These are phyloP conservation scores for Scelioninae gen. 2 DNA, from an alignment of 2,888 invertebrate genomes.

Conservation along the genomic window DNA sequence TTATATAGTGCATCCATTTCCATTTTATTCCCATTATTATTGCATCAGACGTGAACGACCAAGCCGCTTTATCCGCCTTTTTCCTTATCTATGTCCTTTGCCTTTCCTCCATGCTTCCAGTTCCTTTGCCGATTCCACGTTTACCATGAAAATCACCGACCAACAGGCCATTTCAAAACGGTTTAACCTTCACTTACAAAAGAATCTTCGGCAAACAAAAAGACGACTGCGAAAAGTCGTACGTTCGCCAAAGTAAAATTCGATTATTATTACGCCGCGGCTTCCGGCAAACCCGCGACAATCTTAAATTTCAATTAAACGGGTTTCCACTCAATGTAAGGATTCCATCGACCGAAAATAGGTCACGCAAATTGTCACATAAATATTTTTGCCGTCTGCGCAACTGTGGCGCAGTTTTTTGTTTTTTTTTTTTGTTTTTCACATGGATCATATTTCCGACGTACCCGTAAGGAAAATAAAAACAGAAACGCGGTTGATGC, in stretches of 20 bases:
- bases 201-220: conserved; percentile 3
- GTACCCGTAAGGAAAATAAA: conserved; percentile 48
- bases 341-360: neutral
- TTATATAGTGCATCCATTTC: conserved; percentile 44
- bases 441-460: conserved; percentile 45
- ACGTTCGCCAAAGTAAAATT: no score
- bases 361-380: neutral
- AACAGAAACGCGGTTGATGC: conserved; percentile 46
- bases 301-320: neutral
- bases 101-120: conserved; percentile 39
- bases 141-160: conserved; percentile 40
- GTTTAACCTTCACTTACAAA: conserved; percentile 33
- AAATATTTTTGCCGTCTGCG: conserved; percentile 11
- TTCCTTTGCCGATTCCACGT: conserved; percentile 48
- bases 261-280: no score
- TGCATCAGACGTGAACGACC: conserved; percentile 51
- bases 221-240: no score
- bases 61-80: conserved; percentile 38
- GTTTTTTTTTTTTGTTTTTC: no score
- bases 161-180: conserved; percentile 16
- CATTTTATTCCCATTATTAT: conserved; percentile 57
- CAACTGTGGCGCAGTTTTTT: conserved; percentile 33
- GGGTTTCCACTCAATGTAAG: neutral
- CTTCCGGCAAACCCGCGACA: no score
- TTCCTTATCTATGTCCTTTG: conserved; percentile 42